Percentiles rank a stretch among this genome's conserved stretches.
phyloP scores from a whole-genome alignment of 2,113 vertebrate genomes.

The Speoplatyrhinus poulsoni region DNA sequence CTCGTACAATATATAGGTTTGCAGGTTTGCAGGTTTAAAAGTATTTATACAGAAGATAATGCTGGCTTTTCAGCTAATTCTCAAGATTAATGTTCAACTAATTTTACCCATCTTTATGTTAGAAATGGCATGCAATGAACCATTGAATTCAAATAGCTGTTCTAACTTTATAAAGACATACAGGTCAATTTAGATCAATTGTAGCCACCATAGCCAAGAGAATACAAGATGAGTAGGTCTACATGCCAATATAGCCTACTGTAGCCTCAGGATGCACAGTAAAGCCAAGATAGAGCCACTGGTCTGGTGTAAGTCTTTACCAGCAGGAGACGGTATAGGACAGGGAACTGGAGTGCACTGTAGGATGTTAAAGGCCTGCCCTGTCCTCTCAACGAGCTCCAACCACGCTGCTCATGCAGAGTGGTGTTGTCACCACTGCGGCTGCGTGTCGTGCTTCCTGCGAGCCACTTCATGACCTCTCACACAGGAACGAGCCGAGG shows the following conservation, averaged over 20 bases:
- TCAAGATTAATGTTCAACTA: background rate
- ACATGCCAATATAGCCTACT: background rate
- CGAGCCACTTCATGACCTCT: constrained; percentile 59
- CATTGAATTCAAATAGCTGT: background rate
- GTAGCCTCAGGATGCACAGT: background rate
- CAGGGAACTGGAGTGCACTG: too few species aligned
- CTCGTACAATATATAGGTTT: background rate
- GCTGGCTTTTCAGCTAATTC: background rate
- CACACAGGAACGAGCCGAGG: constrained; percentile 42
- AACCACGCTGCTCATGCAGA: constrained; percentile 41
- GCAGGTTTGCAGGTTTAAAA: background rate
- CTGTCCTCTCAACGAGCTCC: constrained; percentile 22
- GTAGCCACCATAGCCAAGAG: constrained; percentile 19
- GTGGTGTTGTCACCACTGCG: constrained; percentile 49
- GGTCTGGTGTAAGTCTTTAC: too few species aligned
- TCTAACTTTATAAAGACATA: constrained; percentile 14
- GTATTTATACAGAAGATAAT: background rate
- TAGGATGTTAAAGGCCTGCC: background rate
- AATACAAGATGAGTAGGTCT: background rate
- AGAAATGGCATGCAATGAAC: constrained; percentile 3
- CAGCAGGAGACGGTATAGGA: background rate
- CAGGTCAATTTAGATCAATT: constrained; percentile 38
- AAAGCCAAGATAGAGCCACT: too few species aligned
- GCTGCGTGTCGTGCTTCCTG: constrained; percentile 53
- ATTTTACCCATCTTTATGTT: background rate